A percentile compares a stretch with the other conserved stretches of the same genome.
These are phyloP conservation scores for Parazoanthus atlanticus DNA, from an alignment of 92 coral and sea anemone genomes.

Conservation along the genomic window DNA sequence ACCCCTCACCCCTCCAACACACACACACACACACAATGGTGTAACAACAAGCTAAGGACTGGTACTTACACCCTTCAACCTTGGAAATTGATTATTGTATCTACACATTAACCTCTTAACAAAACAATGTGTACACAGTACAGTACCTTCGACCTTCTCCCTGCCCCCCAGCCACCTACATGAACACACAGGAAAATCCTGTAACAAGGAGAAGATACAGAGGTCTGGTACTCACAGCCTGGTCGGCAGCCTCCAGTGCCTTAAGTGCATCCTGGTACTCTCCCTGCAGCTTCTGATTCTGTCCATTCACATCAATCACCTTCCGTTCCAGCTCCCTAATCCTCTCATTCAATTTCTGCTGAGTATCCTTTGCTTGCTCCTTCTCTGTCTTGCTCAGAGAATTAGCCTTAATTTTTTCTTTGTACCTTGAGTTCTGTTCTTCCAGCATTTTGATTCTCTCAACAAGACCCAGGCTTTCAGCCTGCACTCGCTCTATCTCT, in stretches of 20 bases:
- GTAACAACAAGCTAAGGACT: not conserved
- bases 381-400: constrained; percentile 50
- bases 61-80: not conserved
- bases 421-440: constrained; percentile 51
- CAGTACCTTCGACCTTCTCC: not conserved
- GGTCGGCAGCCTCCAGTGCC: constrained; percentile 98
- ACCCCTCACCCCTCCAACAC: too few species aligned
- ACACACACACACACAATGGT: too few species aligned
- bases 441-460: constrained; percentile 64
- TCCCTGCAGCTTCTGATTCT: constrained; percentile 71
- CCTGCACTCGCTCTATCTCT: constrained; percentile 54
- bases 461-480: constrained; percentile 55
- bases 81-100: not conserved
- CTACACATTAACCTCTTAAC: not conserved
- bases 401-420: constrained; percentile 57
- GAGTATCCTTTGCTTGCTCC: constrained; percentile 55
- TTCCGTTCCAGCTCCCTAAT: constrained; percentile 84
- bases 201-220: not conserved
- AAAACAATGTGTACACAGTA: too few species aligned
- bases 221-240: constrained; percentile 76
- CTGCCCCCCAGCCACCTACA: not conserved
- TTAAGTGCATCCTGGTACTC: constrained; percentile 96
- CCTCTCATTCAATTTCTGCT: constrained; percentile 77
- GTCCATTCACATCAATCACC: constrained; percentile 76
- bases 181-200: too few species aligned